Evolutionary conservation across 2,797 vertebrate species (phyloP).

Genomic region (Leptodactylus fallax): DNA sequence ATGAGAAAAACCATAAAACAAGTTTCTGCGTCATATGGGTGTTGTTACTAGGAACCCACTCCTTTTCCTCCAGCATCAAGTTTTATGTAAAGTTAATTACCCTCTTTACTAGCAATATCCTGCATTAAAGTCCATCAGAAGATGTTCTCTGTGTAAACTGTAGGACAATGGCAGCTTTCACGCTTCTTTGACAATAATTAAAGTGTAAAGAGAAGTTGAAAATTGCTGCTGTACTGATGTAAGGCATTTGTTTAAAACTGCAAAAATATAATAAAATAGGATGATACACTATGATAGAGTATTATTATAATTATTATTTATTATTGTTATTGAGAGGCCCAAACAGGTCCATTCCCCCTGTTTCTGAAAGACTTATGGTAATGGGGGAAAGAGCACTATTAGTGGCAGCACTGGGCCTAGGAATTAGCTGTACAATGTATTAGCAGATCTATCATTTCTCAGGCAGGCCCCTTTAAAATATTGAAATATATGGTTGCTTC

Average conservation of each 20-base stretch:
- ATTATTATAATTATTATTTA: background rate
- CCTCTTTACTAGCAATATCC: slow-evolving; percentile 55
- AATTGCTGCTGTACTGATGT: slow-evolving; percentile 1
- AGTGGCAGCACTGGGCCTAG: too few species aligned
- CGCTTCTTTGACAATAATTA: background rate
- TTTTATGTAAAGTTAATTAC: slow-evolving; percentile 55
- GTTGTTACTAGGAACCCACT: slow-evolving; percentile 13
- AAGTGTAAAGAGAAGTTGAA: background rate
- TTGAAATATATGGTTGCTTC: too few species aligned
- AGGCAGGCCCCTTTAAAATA: too few species aligned
- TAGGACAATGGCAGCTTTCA: background rate
- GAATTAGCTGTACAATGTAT: too few species aligned
- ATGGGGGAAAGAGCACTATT: too few species aligned
- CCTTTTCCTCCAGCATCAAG: slow-evolving; percentile 31
- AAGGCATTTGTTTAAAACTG: background rate
- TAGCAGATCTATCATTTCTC: too few species aligned
- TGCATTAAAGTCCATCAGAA: slow-evolving; percentile 43
- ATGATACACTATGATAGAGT: background rate
- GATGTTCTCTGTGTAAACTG: slow-evolving; percentile 2
- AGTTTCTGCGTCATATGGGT: background rate
- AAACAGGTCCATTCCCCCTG: too few species aligned
- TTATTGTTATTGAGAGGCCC: too few species aligned
- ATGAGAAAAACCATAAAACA: slow-evolving; percentile 33
- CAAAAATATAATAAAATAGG: background rate
- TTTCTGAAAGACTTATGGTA: too few species aligned